phyloP scores from a whole-genome alignment of 2,888 invertebrate species.

The Coelinius sp. region DNA sequence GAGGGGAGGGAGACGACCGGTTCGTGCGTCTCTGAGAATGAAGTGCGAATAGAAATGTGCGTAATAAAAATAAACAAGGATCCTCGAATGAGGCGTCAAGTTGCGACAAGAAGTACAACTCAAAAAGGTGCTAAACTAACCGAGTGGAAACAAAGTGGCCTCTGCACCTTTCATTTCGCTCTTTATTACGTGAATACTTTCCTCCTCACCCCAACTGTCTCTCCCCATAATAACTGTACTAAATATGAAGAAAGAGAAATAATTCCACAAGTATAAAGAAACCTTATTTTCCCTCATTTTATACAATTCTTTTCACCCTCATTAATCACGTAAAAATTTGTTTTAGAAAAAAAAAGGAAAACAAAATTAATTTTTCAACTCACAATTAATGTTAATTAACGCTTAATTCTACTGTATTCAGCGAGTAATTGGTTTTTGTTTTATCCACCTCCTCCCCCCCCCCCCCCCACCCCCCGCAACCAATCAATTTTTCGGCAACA shows the following conservation, averaged over 20 bases:
- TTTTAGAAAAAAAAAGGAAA: background rate
- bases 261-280: background rate
- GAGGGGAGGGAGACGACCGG: background rate
- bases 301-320: background rate
- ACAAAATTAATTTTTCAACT: background rate
- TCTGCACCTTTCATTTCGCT: background rate
- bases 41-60: slow-evolving; percentile 24
- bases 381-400: slow-evolving; percentile 9
- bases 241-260: background rate
- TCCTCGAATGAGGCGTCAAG: slow-evolving; percentile 24
- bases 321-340: background rate
- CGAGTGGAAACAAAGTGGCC: slow-evolving; percentile 19
- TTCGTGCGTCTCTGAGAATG: background rate
- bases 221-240: background rate
- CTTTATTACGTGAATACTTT: slow-evolving; percentile 8
- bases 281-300: background rate
- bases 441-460: too few species aligned
- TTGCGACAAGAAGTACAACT: slow-evolving; percentile 7
- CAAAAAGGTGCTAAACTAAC: slow-evolving; percentile 27
- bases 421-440: background rate
- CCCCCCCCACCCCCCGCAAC: too few species aligned
- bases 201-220: background rate
- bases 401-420: slow-evolving; percentile 8
- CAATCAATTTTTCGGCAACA: too few species aligned
- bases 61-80: slow-evolving; percentile 15